Evolutionary conservation across 2,797 vertebrate genomes (phyloP), one percentile per base, ranked within the genome.

Genomic region (Microctenopoma lineatum): DNA sequence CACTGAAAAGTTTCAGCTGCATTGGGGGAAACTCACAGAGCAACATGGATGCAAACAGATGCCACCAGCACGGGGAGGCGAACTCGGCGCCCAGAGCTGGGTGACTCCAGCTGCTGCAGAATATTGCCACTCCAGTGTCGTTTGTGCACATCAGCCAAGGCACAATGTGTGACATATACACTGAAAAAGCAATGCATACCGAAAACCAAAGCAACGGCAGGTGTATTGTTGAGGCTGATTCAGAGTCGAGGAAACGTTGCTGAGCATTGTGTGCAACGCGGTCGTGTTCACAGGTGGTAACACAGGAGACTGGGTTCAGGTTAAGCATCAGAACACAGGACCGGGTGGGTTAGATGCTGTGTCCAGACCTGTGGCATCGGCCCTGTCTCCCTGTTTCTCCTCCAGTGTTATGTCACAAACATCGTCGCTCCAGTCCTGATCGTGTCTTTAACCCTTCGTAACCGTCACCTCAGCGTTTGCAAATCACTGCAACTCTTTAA

Each of bases 81-180:
- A 27, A 62, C 56, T 65, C 39, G 51, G 16, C 34, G 32, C 21
- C 21, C 3, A 15, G 12, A 1, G 39, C 52, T 64, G 0, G 21
- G 38, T 5, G 61, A 57, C 51, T 72, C 54, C 59, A 75, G 69
- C 71, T 76, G 64, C 15, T 68, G 29, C 54, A 42, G 44, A 66
- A 60, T 52, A 73, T 73, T 53, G 36, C 7, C 44, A 45, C 9
- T n/a, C 16, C 16, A 18, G 44, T 18, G 44, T 45, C 4, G 16
- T 45, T 45, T 6, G 3, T 9, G 18, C 44, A 18, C 16, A 18
- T n/a, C 44, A 18, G 7, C 16, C 44, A 3, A 45, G n/a, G 16
- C 44, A 18, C 4, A 8, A n/a, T n/a, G n/a, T 14, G 15, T 15
- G 6, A 15, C 39, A 41, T 11, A 15, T 41, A 15, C 13, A 11